Conservation (phyloP, 1,140 invertebrate species). For the Drosophila pachea region DNA sequence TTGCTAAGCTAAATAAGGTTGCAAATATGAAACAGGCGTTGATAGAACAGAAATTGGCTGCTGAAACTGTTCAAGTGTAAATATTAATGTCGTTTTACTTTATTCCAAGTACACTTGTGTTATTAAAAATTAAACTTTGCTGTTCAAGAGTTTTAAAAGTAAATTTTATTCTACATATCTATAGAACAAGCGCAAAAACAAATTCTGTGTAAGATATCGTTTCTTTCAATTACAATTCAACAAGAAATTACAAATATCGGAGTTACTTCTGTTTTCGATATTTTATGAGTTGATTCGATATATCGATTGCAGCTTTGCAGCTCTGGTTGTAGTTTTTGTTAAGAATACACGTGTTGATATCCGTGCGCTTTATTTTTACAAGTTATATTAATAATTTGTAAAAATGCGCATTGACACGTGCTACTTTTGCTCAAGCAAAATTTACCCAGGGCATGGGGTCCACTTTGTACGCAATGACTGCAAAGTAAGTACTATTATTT, state of each 20-base stretch:
- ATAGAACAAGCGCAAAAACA: too few relatives aligned
- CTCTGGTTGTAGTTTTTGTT: slow-evolving; percentile 23
- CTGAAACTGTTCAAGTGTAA: slow-evolving; percentile 11
- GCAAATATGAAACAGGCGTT: slow-evolving; percentile 54
- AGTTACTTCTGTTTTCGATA: not conserved
- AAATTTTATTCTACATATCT: too few relatives aligned
- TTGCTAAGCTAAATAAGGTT: slow-evolving; percentile 67
- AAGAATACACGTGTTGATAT: slow-evolving; percentile 58
- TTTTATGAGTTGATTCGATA: too few relatives aligned
- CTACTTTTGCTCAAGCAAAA: slow-evolving; percentile 92
- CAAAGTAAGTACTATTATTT: slow-evolving; percentile 82
- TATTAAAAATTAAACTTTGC: too few relatives aligned
- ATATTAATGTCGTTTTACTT: too few relatives aligned
- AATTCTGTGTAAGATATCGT: not conserved
- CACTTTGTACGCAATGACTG: slow-evolving; percentile 92
- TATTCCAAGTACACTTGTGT: too few relatives aligned
- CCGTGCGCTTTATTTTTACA: slow-evolving; percentile 58
- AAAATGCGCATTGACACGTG: slow-evolving; percentile 93
- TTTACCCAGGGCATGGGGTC: slow-evolving; percentile 92
- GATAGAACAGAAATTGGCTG: slow-evolving; percentile 30
- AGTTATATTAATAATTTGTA: slow-evolving; percentile 57
- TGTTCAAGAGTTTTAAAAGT: too few relatives aligned
- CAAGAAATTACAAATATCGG: not conserved
- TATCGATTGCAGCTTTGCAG: not conserved
- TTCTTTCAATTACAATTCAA: not conserved